Conservation (phyloP, 2,797 vertebrate species). For the Acanthis flammea region DNA sequence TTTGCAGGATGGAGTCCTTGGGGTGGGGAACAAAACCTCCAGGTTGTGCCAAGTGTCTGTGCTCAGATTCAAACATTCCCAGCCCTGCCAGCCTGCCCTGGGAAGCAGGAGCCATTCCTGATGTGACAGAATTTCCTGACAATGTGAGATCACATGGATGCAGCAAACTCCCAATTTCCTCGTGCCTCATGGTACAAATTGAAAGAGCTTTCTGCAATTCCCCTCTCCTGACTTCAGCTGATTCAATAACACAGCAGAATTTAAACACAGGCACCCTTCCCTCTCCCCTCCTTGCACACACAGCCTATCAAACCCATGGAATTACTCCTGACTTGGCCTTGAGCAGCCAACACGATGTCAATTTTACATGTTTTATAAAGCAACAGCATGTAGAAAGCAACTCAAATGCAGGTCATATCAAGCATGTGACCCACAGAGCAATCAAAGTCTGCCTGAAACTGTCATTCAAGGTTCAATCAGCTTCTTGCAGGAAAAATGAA, state of each 20-base stretch:
- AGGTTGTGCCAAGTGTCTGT: not conserved
- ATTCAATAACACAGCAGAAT: constrained; percentile 2
- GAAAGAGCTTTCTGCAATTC: constrained; percentile 23
- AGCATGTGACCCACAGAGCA: constrained; percentile 58
- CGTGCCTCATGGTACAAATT: not conserved
- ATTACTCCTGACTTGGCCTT: constrained; percentile 61
- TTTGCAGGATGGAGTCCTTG: not conserved
- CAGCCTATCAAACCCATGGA: constrained; percentile 38
- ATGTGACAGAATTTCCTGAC: not conserved
- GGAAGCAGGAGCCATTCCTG: not conserved
- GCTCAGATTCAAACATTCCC: not conserved
- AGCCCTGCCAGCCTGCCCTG: not conserved
- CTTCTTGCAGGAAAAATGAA: constrained; percentile 60
- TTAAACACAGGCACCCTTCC: constrained; percentile 30
- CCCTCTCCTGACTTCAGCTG: constrained; percentile 10
- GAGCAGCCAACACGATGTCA: constrained; percentile 49
- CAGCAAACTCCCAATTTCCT: constrained; percentile 2
- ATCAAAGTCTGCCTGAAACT: constrained; percentile 67
- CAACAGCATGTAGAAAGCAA: constrained; percentile 54
- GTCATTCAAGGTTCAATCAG: constrained; percentile 69
- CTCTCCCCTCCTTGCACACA: not conserved
- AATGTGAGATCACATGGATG: not conserved
- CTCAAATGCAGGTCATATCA: constrained; percentile 67
- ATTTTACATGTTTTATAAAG: constrained; percentile 59
- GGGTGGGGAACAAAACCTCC: not conserved